A percentile compares a stretch with the other conserved stretches of the same genome.
Evolutionary conservation across 2,888 invertebrate genomes (phyloP).

Genomic region (Abrostola triplasia): DNA sequence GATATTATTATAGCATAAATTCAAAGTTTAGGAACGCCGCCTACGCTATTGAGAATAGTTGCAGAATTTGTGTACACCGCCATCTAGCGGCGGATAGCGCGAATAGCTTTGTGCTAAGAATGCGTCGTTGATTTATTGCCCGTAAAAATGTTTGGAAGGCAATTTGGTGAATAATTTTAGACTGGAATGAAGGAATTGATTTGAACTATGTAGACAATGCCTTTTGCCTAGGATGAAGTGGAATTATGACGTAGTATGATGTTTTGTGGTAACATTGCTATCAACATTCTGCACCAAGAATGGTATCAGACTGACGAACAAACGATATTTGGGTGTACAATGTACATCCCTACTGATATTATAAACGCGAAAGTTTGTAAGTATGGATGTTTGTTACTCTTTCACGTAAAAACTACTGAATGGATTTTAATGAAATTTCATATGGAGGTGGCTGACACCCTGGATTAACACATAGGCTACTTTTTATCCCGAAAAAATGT

Average conservation of each 20-base stretch:
- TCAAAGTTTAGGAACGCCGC: constrained; percentile 64
- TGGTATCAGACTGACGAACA: too few species aligned
- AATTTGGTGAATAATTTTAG: constrained; percentile 43
- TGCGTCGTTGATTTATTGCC: constrained; percentile 60
- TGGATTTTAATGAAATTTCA: too few species aligned
- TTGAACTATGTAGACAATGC: constrained; percentile 25
- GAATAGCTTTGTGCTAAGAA: constrained; percentile 50
- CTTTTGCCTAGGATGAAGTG: constrained; percentile 3
- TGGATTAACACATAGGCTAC: too few species aligned
- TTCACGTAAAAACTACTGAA: too few species aligned
- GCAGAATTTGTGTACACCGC: constrained; percentile 67
- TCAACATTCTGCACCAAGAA: neutral
- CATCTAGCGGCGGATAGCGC: constrained; percentile 74
- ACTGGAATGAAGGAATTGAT: constrained; percentile 43
- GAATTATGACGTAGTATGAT: neutral
- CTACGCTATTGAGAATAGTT: constrained; percentile 67
- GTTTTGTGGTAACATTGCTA: neutral
- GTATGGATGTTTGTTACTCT: too few species aligned
- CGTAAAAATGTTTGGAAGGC: constrained; percentile 48
- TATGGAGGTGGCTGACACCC: too few species aligned
- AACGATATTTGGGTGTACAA: too few species aligned
- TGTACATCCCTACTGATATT: too few species aligned
- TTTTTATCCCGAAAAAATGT: too few species aligned
- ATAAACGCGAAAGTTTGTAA: too few species aligned
- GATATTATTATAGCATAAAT: constrained; percentile 74